Conservation (phyloP, 2,113 vertebrate species). For the Pardalotus punctatus region DNA sequence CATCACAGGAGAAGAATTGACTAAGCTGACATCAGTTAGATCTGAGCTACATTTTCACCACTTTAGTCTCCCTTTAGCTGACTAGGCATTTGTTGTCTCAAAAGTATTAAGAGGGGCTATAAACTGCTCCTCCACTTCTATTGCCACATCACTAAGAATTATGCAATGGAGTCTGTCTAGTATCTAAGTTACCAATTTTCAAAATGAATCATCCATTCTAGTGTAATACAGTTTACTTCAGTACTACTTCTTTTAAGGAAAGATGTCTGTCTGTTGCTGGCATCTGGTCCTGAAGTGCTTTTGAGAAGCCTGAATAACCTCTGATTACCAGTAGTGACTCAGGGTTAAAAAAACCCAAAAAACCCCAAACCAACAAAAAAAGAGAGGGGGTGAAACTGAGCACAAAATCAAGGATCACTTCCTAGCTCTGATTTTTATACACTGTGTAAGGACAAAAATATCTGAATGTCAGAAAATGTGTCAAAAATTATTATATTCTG, state of each 20-base stretch:
- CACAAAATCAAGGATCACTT: conserved; percentile 14
- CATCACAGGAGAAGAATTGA: neutral
- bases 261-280: neutral
- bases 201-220: conserved; percentile 25
- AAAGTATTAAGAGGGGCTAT: neutral
- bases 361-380: neutral
- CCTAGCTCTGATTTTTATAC: neutral
- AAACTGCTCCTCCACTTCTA: neutral
- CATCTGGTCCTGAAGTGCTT: conserved; percentile 40
- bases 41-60: neutral
- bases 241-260: neutral
- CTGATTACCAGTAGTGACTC: conserved; percentile 43
- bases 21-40: neutral
- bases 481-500: neutral
- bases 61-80: neutral
- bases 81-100: neutral
- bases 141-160: conserved; percentile 3
- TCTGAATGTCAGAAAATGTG: neutral
- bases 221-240: neutral
- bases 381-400: neutral
- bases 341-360: neutral
- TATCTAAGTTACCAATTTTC: conserved; percentile 1
- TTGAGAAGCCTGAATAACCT: conserved; percentile 58
- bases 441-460: neutral
- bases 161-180: neutral